These are phyloP conservation scores for Crossaster papposus DNA, from an alignment of 53 echinoderm and acorn worm genomes.

Conservation along the genomic window DNA sequence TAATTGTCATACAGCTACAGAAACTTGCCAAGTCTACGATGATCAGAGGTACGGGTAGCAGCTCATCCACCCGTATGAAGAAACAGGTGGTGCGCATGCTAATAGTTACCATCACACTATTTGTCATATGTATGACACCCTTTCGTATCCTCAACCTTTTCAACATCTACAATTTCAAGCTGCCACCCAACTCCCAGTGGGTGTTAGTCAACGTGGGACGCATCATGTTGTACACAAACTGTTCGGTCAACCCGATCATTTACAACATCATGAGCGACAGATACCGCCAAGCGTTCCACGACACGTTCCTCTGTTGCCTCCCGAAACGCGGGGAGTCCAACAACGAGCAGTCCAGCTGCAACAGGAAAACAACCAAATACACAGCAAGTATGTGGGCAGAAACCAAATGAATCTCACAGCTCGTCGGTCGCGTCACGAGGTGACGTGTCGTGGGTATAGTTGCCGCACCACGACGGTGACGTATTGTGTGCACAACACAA, in stretches of 20 bases:
- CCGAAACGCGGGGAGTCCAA: conserved; percentile 65
- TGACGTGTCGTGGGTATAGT: too few species aligned
- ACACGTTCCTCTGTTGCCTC: conserved; percentile 84
- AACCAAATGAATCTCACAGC: conserved; percentile 31
- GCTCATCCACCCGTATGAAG: conserved; percentile 88
- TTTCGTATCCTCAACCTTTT: conserved; percentile 92
- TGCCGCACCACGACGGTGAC: too few species aligned
- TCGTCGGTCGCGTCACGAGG: neutral
- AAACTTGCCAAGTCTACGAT: conserved; percentile 82
- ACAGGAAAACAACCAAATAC: conserved; percentile 56
- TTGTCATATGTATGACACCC: conserved; percentile 92
- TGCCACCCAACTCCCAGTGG: conserved; percentile 82
- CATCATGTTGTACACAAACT: conserved; percentile 93
- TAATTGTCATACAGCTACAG: conserved; percentile 87
- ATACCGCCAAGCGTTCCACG: conserved; percentile 87
- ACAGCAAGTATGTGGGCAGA: conserved; percentile 60
- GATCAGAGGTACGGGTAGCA: conserved; percentile 73
- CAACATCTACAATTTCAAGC: conserved; percentile 62
- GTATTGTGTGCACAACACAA: too few species aligned
- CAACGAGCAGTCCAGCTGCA: conserved; percentile 58
- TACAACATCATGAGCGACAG: conserved; percentile 98
- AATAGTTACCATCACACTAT: conserved; percentile 91
- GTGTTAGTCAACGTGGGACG: conserved; percentile 84
- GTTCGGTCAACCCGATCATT: conserved; percentile 92
- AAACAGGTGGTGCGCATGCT: conserved; percentile 98